Evolutionary conservation across 92 coral and sea anemone species (phyloP), one percentile per base, ranked within the genome.

Genomic region (Porites evermanni): DNA sequence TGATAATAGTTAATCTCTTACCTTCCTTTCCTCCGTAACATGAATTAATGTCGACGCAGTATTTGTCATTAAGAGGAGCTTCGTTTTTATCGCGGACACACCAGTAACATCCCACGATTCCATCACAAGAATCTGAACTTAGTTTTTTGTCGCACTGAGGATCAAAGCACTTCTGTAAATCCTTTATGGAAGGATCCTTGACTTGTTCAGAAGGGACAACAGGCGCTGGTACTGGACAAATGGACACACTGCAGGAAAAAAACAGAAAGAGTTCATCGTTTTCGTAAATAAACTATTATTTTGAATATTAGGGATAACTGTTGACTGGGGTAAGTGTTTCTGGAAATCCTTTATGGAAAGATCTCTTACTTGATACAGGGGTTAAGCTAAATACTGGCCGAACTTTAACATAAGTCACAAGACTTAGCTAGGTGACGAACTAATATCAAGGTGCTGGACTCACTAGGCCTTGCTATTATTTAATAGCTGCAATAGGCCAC

Each of bases 81-180:
- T 80, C 78, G 29, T 50, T 1, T 52, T 86, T 89, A 29, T 90
- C 90, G 29, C 70, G 81, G 26, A 90, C 79, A 77, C 93, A 90
- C 93, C 93, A 90, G 71, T 85, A 84, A 67, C 89, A 89, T 2
- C 93, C 88, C 20, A 75, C 87, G 14, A 90, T 87, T 64, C 90
- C 93, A 9, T 85, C 79, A 60, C 93, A 90, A 18, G 77, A 60
- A 44, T 29, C 60, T 29, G 64, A 86, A 9, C 9, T n/a, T 7
- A 18, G 17, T 75, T 75, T 85, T 18, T 38, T 86, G 12, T 20
- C 80, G 65, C 90, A 90, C 4, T 84, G 68, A 26, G 90, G 79
- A 12, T 86, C 90, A 58, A 78, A 66, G 29, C 93, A 85, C 24
- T 74, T 85, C 9, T 77, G n/a, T 21, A 76, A 67, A 75, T 19